A percentile compares a stretch with the other conserved stretches of the same genome.
These are phyloP conservation scores for Lethenteron camtschaticum DNA, from an alignment of 2,113 vertebrate genomes.

Conservation along the genomic window DNA sequence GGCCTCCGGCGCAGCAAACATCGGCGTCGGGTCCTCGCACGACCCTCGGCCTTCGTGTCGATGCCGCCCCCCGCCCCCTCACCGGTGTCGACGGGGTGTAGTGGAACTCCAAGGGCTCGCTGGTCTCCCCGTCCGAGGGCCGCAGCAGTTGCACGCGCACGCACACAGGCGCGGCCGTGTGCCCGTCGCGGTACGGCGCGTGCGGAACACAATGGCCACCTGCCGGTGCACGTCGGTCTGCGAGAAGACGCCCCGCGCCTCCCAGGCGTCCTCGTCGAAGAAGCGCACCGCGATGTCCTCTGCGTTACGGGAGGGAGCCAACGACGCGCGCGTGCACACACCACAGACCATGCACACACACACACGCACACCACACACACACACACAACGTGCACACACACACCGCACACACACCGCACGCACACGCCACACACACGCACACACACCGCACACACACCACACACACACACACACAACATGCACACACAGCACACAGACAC, in stretches of 20 bases:
- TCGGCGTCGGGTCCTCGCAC: no score
- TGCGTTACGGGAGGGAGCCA: conserved; percentile 12
- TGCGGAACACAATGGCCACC: conserved; percentile 72
- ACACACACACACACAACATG: no score
- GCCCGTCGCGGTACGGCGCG: conserved; percentile 31
- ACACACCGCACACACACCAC: no score
- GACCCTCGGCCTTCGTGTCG: not conserved
- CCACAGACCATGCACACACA: no score
- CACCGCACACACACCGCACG: no score
- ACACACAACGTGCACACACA: no score
- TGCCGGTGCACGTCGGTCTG: conserved; percentile 74
- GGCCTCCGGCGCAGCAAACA: no score
- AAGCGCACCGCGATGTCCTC: conserved; percentile 78
- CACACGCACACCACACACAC: no score
- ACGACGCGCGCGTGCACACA: no score
- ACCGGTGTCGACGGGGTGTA: conserved; percentile 53
- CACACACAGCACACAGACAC: no score
- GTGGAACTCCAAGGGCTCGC: conserved; percentile 65
- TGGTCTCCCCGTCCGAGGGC: conserved; percentile 60
- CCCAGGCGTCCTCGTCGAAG: conserved; percentile 49
- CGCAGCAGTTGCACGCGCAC: conserved; percentile 67
- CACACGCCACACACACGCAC: no score
- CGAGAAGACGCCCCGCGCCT: conserved; percentile 55
- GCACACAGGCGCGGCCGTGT: conserved; percentile 30
- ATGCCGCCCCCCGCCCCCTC: conserved; percentile 1